Evolutionary conservation across 2,888 invertebrate genomes (phyloP), one percentile per base, ranked within the genome.

Genomic region (Spatulosminthurus flaviceps): DNA sequence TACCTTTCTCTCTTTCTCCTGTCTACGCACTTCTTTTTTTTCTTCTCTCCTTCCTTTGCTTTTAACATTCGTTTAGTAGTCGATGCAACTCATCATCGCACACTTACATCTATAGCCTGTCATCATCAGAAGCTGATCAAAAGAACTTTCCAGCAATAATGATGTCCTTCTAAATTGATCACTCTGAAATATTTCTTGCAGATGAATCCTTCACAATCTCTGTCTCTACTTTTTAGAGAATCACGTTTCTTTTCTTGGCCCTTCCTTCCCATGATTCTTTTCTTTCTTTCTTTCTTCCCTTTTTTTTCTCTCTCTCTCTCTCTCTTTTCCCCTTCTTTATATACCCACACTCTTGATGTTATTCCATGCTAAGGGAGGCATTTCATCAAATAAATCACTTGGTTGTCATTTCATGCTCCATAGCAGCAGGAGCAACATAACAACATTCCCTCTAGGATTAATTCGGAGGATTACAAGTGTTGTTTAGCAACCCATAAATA

Each of bases 61-160:
- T 26, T 72, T 67, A 51, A 51, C 51, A 51, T 51, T 51, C 51
- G 51, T 51, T 51, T 51, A 51, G 51, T 51, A 51, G 51, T 51
- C 51, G 60, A 77, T 69, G 41, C 51, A 26, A 77, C 69, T 77
- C 69, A 69, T 77, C 77, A 69, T 67, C 4, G 19, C 43, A 24
- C 51, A n/a, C 51, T 51, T n/a, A 64, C 21, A 34, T 75, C 51
- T 4, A 66, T 22, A 43, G 24, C 64, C 74, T 79, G 79, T 79
- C 79, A 79, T 79, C 67, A 67, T 79, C 79, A 79, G 79, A 69
- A 79, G 74, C 29, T 74, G 79, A 79, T 79, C 79, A 79, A 74
- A 79, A 69, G 74, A 34, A 66, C 69, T 79, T 79, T 21, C 22
- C 79, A 60, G 74, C 67, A 74, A 66, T 69, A 67, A 67, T 73